Evolutionary conservation across 2,113 vertebrate genomes (phyloP).

Genomic region (Chaetodon trifascialis): DNA sequence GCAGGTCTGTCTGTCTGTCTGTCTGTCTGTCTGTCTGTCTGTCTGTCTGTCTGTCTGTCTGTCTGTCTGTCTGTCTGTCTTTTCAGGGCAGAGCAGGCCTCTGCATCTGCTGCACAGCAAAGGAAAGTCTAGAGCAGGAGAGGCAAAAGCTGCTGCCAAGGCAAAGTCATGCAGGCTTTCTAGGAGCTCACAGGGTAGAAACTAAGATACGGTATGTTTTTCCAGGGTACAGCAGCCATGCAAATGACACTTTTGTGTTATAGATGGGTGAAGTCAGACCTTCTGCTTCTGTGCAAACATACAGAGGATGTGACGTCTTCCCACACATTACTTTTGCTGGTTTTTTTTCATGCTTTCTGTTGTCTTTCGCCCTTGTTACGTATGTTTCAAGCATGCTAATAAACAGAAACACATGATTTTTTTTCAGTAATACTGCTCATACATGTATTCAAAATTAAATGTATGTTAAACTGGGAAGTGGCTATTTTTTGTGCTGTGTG

Average conservation of each 20-base stretch:
- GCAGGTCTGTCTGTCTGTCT: neutral
- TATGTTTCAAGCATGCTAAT: constrained; percentile 16
- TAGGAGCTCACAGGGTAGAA: constrained; percentile 7
- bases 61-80: neutral
- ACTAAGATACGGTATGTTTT: constrained; percentile 11
- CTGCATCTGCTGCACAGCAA: neutral
- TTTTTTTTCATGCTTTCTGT: neutral
- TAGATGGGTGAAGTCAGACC: constrained; percentile 1
- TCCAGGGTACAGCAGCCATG: constrained; percentile 5
- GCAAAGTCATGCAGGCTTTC: constrained; percentile 3
- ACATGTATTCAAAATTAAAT: neutral
- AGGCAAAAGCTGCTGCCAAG: constrained; percentile 30
- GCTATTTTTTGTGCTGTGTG: neutral
- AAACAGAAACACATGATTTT: too few relatives aligned
- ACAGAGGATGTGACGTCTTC: neutral
- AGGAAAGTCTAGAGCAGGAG: constrained; percentile 33
- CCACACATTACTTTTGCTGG: neutral
- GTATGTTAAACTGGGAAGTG: neutral
- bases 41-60: neutral
- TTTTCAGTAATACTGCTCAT: neutral
- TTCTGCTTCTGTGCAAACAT: constrained; percentile 2
- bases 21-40: neutral
- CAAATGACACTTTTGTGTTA: neutral
- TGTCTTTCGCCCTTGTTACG: neutral
- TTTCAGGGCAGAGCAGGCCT: neutral